Evolutionary conservation across 2,113 vertebrate species (phyloP), one percentile per base, ranked within the genome.

Genomic region (Nanger granti): DNA sequence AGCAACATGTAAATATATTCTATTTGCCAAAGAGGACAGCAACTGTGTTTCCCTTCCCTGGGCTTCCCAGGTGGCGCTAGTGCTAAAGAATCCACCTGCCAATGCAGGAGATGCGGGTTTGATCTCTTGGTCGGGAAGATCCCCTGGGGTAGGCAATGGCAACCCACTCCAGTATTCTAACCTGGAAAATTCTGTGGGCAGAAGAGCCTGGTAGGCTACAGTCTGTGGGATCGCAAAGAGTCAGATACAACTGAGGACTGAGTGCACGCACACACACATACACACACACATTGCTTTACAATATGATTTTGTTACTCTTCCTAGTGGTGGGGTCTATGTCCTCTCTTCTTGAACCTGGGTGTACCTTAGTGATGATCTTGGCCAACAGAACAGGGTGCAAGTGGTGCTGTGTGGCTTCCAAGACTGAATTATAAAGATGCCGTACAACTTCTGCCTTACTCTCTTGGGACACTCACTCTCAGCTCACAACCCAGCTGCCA

Each of bases 251-350:
- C 69, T 73, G n/a, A 73, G 22, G 20, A 73, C 69, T 41, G n/a
- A 41, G 20, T 0, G 2, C 54, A 17, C 2, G 2, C 29, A 64
- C 31, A 34, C 62, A 10, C 34, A 2, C 66, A 22, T 34, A 69
- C 66, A 24, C n/a, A 69, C n/a, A 73, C n/a, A 9, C 3, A 8
- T 37, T 80, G 28, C 57, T 87, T 87, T 55, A 55, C 28, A 52
- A 28, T 22, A 15, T 54, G 95, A 34, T 28, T 87, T 79, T 84
- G 59, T 87, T 55, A 66, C 2, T 66, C 10, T 66, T 87, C 12
- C 15, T n/a, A 79, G 76, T 0, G 34, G 4, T 66, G 47, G 59
- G 44, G 1, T 31, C 24, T 90, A 0, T 37, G 60, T 55, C 54
- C 26, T 60, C 31, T 66, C n/a, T 41, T 92, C 80, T 76, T 89